phyloP scores from a whole-genome alignment of 2,113 vertebrate species.

The Mesocricetus auratus region DNA sequence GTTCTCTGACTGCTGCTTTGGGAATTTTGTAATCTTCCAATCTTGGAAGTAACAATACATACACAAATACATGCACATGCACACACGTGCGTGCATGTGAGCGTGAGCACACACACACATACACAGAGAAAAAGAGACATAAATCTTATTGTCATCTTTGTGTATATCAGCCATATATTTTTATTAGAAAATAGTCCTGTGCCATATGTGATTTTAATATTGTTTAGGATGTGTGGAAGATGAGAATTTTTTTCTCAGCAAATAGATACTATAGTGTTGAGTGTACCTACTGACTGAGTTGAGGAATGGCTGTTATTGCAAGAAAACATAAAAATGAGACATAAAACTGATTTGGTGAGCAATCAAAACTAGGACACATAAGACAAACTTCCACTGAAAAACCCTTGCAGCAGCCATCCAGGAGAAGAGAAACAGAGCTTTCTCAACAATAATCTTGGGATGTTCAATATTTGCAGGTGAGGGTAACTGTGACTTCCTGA shows the following conservation, averaged over 20 bases:
- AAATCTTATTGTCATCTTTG: background rate
- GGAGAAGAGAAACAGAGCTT: background rate
- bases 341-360: background rate
- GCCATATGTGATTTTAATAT: background rate
- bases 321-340: background rate
- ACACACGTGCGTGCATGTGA: too few relatives aligned
- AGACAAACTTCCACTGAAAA: background rate
- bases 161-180: background rate
- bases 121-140: accelerated
- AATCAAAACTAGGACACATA: background rate
- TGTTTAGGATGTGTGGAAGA: background rate
- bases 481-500: background rate
- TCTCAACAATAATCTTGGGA: background rate
- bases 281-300: background rate
- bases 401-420: background rate
- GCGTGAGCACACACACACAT: too few relatives aligned
- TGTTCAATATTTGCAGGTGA: background rate
- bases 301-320: background rate
- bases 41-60: background rate
- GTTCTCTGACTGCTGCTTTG: background rate
- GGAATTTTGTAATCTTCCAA: background rate
- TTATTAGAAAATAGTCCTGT: background rate
- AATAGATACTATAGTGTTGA: background rate
- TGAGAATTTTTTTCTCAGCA: background rate
- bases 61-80: background rate